These are phyloP conservation scores for Colostygia pectinataria DNA, from an alignment of 2,888 invertebrate genomes.

Conservation along the genomic window DNA sequence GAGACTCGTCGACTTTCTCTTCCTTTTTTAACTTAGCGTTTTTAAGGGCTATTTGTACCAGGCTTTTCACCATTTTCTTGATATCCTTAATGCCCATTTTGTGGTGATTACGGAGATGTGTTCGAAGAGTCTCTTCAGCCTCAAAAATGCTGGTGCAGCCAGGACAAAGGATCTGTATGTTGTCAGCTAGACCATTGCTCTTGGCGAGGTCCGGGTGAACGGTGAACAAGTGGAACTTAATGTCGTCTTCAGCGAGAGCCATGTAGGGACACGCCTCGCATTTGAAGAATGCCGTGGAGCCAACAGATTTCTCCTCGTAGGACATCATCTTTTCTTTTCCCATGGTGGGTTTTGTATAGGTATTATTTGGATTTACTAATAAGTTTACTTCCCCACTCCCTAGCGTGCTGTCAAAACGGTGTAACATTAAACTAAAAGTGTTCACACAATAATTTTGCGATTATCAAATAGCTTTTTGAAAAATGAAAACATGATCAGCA, in stretches of 20 bases:
- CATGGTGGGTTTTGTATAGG: slow-evolving; percentile 46
- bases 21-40: slow-evolving; percentile 73
- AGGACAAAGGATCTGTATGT: slow-evolving; percentile 84
- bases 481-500: too few relatives aligned
- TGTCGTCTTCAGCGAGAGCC: slow-evolving; percentile 78
- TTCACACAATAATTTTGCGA: too few relatives aligned
- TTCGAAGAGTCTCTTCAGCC: slow-evolving; percentile 83
- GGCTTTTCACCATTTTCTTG: slow-evolving; percentile 81
- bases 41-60: slow-evolving; percentile 74
- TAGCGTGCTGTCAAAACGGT: too few relatives aligned
- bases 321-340: slow-evolving; percentile 73
- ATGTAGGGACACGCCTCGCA: slow-evolving; percentile 82
- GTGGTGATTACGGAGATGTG: slow-evolving; percentile 87
- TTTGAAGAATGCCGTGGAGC: slow-evolving; percentile 77
- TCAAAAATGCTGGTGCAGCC: slow-evolving; percentile 87
- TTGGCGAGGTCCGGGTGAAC: slow-evolving; percentile 75
- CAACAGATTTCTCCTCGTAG: slow-evolving; percentile 76
- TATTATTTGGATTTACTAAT: slow-evolving; percentile 7
- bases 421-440: too few relatives aligned
- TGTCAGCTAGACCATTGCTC: slow-evolving; percentile 78
- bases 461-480: too few relatives aligned
- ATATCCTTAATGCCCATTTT: slow-evolving; percentile 85
- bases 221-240: slow-evolving; percentile 78
- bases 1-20: slow-evolving; percentile 41
- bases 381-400: neutral